A percentile compares a stretch with the other conserved stretches of the same genome.
Evolutionary conservation across 1,140 invertebrate genomes (phyloP).

Genomic region (Drosophila carrolli): DNA sequence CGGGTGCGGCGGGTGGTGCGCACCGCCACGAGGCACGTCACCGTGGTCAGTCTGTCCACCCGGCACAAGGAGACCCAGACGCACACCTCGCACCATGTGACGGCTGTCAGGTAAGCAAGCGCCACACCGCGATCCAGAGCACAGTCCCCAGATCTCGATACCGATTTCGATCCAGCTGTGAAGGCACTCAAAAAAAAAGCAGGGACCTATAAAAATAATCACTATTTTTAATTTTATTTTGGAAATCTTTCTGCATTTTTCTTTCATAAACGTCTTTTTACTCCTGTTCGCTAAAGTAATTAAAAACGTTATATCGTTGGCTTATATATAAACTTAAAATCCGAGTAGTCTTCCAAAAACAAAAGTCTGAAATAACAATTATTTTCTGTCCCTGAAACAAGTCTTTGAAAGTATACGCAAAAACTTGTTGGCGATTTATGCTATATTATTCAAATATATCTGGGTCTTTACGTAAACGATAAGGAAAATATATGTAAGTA

Average conservation of each 20-base stretch:
- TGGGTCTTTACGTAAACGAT: not conserved
- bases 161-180: conserved; percentile 7
- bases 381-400: too few relatives aligned
- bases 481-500: not conserved
- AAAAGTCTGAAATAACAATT: too few relatives aligned
- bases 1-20: conserved; percentile 82
- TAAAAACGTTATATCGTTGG: too few relatives aligned
- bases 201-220: not conserved
- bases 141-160: not conserved
- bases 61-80: conserved; percentile 84
- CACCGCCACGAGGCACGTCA: conserved; percentile 82
- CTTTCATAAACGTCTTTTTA: not conserved
- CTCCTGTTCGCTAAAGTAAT: too few relatives aligned
- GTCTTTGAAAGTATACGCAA: not conserved
- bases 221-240: too few relatives aligned
- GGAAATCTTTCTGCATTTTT: not conserved
- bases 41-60: conserved; percentile 83
- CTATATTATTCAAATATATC: too few relatives aligned
- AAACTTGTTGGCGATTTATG: not conserved
- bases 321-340: too few relatives aligned
- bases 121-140: not conserved
- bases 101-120: conserved; percentile 84
- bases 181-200: not conserved
- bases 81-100: conserved; percentile 84
- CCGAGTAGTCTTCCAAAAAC: too few relatives aligned